phyloP scores from a whole-genome alignment of 2,888 invertebrate genomes.

The Mechanitis messenoides region DNA sequence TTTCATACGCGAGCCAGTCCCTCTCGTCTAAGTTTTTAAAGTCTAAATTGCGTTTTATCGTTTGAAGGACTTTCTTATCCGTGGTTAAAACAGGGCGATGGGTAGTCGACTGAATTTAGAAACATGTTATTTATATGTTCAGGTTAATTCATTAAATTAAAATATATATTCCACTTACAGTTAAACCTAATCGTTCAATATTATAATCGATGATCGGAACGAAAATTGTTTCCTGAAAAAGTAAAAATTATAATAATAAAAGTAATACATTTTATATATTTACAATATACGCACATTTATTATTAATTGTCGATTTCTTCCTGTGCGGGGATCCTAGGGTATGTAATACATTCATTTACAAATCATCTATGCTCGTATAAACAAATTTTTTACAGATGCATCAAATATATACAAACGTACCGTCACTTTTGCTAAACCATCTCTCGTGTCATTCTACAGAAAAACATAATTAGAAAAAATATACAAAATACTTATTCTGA shows the following conservation, averaged over 20 bases:
- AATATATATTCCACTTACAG: slow-evolving; percentile 27
- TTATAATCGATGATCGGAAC: slow-evolving; percentile 40
- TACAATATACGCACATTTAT: slow-evolving; percentile 36
- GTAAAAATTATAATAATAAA: background rate
- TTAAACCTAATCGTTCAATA: slow-evolving; percentile 32
- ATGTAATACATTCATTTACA: background rate
- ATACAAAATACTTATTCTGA: background rate
- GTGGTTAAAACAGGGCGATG: slow-evolving; percentile 9
- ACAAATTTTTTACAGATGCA: background rate
- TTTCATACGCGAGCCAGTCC: slow-evolving; percentile 46
- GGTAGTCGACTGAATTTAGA: slow-evolving; percentile 22
- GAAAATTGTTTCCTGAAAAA: slow-evolving; percentile 40
- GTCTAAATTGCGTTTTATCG: slow-evolving; percentile 35
- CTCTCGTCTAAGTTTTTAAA: slow-evolving; percentile 31
- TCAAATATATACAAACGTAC: slow-evolving; percentile 30
- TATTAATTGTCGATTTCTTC: slow-evolving; percentile 38
- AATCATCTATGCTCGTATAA: no score
- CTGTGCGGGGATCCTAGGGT: slow-evolving; percentile 39
- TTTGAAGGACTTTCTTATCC: slow-evolving; percentile 25
- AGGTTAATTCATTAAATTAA: slow-evolving; percentile 3
- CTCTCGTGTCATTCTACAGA: slow-evolving; percentile 40
- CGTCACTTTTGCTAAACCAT: slow-evolving; percentile 49
- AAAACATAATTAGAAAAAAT: slow-evolving; percentile 6
- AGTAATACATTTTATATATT: background rate
- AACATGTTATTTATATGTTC: slow-evolving; percentile 4